Evolutionary conservation across 2,797 vertebrate genomes (phyloP).

Genomic region (Sciaenops ocellatus): DNA sequence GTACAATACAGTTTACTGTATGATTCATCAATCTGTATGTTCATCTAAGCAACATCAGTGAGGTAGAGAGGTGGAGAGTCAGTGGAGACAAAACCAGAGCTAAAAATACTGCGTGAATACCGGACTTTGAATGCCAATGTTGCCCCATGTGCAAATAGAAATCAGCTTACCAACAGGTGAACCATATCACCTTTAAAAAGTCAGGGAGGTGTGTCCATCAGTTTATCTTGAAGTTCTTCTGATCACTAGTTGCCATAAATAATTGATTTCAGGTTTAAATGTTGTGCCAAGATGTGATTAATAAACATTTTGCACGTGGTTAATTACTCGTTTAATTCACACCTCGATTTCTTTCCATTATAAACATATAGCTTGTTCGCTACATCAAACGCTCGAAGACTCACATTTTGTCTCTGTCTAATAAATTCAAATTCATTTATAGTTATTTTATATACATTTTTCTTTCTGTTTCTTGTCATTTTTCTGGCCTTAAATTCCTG

Average conservation of each 20-base stretch:
- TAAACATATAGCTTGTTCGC: no score
- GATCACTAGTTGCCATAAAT: background rate
- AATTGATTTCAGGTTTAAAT: no score
- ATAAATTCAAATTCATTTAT: no score
- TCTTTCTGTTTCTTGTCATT: background rate
- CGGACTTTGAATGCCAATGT: background rate
- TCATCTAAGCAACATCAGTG: no score
- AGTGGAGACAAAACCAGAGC: background rate
- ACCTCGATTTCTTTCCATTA: no score
- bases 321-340: no score
- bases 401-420: no score
- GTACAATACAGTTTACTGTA: background rate
- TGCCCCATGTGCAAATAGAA: background rate
- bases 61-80: background rate
- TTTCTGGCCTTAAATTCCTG: background rate
- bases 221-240: background rate
- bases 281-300: no score
- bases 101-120: background rate
- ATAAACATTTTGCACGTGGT: no score
- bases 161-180: background rate
- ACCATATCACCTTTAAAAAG: background rate
- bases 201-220: no score
- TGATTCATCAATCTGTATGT: no score
- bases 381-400: no score
- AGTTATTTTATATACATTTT: background rate